phyloP scores from a whole-genome alignment of 2,888 invertebrate genomes.

The Ditula angustiorana region DNA sequence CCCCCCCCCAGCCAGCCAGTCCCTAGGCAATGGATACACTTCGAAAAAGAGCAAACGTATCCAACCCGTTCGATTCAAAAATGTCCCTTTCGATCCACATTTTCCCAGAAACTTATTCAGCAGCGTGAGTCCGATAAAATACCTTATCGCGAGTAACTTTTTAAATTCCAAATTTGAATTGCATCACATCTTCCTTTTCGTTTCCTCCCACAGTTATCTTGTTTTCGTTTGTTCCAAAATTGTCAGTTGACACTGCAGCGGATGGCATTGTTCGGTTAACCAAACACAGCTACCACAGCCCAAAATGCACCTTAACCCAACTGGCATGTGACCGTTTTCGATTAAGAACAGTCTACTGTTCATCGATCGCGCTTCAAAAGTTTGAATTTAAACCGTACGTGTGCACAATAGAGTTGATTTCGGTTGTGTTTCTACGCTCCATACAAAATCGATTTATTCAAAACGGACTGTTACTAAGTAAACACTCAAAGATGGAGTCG shows the following conservation, averaged over 20 bases:
- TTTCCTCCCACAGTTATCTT: constrained; percentile 47
- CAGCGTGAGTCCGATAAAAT: neutral
- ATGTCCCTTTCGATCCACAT: constrained; percentile 3
- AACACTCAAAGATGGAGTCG: constrained; percentile 76
- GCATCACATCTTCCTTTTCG: constrained; percentile 57
- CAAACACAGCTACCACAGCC: constrained; percentile 41
- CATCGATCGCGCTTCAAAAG: constrained; percentile 40
- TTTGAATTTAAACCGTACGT: constrained; percentile 45
- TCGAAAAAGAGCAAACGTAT: neutral
- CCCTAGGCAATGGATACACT: neutral
- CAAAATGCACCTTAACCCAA: constrained; percentile 50
- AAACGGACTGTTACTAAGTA: constrained; percentile 82
- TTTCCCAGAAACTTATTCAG: constrained; percentile 8
- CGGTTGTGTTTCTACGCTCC: constrained; percentile 46
- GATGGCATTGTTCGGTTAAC: constrained; percentile 60
- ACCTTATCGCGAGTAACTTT: constrained; percentile 21
- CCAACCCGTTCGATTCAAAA: neutral
- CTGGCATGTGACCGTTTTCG: constrained; percentile 52
- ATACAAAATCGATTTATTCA: constrained; percentile 75
- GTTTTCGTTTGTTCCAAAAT: constrained; percentile 59
- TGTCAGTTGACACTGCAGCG: constrained; percentile 59
- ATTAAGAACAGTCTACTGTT: constrained; percentile 44
- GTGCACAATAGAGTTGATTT: constrained; percentile 47
- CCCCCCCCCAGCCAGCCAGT: too few species aligned
- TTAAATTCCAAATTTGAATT: constrained; percentile 52